phyloP scores from a whole-genome alignment of 2,888 invertebrate species.

The Campoplex nolae region DNA sequence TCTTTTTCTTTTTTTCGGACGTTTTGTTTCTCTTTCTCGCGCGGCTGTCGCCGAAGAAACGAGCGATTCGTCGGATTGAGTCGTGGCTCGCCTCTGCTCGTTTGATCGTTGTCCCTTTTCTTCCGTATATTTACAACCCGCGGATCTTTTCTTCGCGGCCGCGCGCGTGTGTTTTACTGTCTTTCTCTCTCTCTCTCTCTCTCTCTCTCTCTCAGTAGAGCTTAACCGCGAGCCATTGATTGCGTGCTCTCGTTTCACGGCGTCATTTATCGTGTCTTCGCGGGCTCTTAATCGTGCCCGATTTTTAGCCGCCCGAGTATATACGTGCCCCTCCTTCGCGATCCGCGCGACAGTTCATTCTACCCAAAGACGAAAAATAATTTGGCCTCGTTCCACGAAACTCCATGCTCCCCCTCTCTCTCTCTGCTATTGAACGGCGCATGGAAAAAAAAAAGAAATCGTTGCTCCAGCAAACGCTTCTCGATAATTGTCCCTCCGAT shows the following conservation, averaged over 20 bases:
- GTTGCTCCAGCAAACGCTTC: neutral
- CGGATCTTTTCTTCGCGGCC: slow-evolving; percentile 22
- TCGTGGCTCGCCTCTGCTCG: slow-evolving; percentile 55
- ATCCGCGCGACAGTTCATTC: slow-evolving; percentile 40
- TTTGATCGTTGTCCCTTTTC: slow-evolving; percentile 25
- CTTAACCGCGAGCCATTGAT: slow-evolving; percentile 10
- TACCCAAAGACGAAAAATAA: slow-evolving; percentile 51
- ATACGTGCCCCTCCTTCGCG: slow-evolving; percentile 22
- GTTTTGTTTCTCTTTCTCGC: slow-evolving; percentile 52
- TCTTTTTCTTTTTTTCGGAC: slow-evolving; percentile 30
- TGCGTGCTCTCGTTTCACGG: slow-evolving; percentile 67
- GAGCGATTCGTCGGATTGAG: slow-evolving; percentile 70
- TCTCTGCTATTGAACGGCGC: neutral
- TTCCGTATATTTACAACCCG: neutral
- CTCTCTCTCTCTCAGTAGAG: slow-evolving; percentile 13
- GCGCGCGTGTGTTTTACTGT: neutral
- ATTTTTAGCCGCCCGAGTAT: slow-evolving; percentile 29
- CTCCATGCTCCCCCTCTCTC: neutral
- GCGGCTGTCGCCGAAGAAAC: slow-evolving; percentile 60
- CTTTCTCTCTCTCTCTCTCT: neutral
- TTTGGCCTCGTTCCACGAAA: slow-evolving; percentile 61
- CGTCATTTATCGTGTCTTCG: slow-evolving; percentile 67
- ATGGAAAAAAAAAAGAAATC: neutral
- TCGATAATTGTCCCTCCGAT: neutral
- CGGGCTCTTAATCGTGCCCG: slow-evolving; percentile 59